phyloP scores from a whole-genome alignment of 2,797 vertebrate species.

The Heliangelus exortis region DNA sequence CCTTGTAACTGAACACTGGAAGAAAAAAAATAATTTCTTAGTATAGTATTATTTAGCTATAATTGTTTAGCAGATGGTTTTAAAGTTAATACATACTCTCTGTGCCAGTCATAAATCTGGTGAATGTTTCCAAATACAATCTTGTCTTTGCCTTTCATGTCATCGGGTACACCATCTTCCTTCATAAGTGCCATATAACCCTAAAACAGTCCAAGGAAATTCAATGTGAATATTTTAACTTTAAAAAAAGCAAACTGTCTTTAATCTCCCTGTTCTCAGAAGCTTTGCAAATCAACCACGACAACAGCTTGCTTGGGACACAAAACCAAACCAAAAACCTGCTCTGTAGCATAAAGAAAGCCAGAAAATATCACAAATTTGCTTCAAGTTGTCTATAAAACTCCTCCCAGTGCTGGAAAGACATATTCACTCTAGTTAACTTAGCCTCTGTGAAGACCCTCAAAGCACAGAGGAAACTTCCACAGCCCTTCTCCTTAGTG shows the following conservation, averaged over 20 bases:
- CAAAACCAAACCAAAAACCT: not conserved
- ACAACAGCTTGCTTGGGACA: not conserved
- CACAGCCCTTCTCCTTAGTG: not conserved
- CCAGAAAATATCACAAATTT: not conserved
- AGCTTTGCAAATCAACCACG: not conserved
- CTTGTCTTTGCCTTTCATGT: slow-evolving; percentile 99
- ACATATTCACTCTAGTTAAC: not conserved
- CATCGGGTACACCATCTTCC: slow-evolving; percentile 95
- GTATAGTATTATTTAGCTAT: not conserved
- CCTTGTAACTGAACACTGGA: not conserved
- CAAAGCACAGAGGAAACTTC: not conserved
- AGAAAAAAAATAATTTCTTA: not conserved
- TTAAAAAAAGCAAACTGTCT: fast-evolving
- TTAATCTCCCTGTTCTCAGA: not conserved
- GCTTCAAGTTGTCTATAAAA: not conserved
- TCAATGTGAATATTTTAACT: not conserved
- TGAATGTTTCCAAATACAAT: slow-evolving; percentile 98
- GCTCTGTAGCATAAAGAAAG: not conserved
- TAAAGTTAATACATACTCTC: slow-evolving; percentile 86
- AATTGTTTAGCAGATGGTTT: not conserved
- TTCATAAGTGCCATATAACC: slow-evolving; percentile 98
- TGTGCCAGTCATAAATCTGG: slow-evolving; percentile 99
- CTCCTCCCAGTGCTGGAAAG: not conserved
- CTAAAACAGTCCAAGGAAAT: slow-evolving; percentile 74
- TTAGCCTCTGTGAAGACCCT: fast-evolving